Percentiles rank a stretch among this genome's conserved stretches.
These are phyloP conservation scores for Dryobotodes eremita DNA, from an alignment of 2,888 invertebrate genomes.

Conservation along the genomic window DNA sequence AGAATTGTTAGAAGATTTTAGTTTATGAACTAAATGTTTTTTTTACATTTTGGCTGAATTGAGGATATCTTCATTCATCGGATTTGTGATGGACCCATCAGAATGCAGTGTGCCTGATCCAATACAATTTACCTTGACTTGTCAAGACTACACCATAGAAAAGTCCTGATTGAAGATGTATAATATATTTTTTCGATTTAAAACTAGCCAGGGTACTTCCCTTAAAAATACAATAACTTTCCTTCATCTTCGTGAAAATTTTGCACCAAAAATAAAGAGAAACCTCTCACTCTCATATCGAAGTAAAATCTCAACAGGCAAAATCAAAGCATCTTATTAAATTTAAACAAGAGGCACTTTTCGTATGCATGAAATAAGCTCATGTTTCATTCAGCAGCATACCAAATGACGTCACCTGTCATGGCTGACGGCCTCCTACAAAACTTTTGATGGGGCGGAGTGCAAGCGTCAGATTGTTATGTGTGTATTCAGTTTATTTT, in stretches of 20 bases:
- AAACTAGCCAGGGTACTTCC: background rate
- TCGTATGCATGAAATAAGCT: conserved; percentile 54
- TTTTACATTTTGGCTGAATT: background rate
- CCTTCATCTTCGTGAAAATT: background rate
- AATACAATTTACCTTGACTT: background rate
- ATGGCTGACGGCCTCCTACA: conserved; percentile 17
- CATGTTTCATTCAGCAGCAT: conserved; percentile 54
- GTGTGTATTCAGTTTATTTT: background rate
- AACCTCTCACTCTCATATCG: background rate
- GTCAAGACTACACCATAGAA: background rate
- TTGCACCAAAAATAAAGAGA: background rate
- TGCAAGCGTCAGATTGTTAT: conserved; percentile 21
- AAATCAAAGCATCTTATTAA: conserved; percentile 41
- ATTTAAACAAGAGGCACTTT: conserved; percentile 51
- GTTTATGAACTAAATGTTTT: background rate
- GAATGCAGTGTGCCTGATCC: background rate
- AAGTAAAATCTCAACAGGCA: conserved; percentile 17
- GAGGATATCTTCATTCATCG: background rate
- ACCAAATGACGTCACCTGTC: conserved; percentile 35
- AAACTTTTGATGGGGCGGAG: conserved; percentile 25
- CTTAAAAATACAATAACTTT: background rate
- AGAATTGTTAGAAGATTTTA: conserved; percentile 6
- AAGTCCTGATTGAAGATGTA: background rate
- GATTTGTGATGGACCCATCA: background rate
- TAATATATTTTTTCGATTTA: background rate